Conservation (phyloP, 2,797 vertebrate genomes). For the Natrix natrix region DNA sequence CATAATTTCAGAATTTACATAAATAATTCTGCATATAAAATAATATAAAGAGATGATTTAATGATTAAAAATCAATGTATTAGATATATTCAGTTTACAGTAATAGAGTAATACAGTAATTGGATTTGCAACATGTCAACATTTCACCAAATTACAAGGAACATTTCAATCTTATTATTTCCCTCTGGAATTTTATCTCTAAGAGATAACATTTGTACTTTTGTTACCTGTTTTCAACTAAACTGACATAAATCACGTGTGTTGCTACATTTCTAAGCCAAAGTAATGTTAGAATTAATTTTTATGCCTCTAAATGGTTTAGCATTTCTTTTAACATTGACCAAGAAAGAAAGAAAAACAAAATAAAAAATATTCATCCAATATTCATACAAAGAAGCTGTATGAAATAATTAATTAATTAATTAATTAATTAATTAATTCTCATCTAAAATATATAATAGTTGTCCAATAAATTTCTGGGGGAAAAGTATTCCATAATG, state of each 20-base stretch:
- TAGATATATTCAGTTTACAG: background rate
- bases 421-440: no score
- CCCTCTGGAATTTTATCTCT: background rate
- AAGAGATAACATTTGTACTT: background rate
- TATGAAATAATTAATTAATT: background rate
- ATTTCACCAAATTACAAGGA: background rate
- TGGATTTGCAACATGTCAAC: background rate
- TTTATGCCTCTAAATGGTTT: background rate
- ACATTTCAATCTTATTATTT: background rate
- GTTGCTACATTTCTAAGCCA: background rate
- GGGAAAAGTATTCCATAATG: background rate
- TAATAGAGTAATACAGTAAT: background rate
- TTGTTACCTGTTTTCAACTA: background rate
- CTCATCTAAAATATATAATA: background rate
- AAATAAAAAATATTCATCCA: background rate
- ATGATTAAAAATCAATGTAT: background rate
- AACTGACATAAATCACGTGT: background rate
- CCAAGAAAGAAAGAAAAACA: background rate
- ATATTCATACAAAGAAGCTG: background rate
- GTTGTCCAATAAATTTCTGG: background rate
- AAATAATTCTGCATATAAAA: background rate
- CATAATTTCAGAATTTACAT: background rate
- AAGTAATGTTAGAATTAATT: background rate
- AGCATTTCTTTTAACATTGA: background rate
- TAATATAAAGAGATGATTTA: background rate